Base-by-base conservation (phyloP, 2,113 vertebrate species). In the Raja brachyura region DNA sequence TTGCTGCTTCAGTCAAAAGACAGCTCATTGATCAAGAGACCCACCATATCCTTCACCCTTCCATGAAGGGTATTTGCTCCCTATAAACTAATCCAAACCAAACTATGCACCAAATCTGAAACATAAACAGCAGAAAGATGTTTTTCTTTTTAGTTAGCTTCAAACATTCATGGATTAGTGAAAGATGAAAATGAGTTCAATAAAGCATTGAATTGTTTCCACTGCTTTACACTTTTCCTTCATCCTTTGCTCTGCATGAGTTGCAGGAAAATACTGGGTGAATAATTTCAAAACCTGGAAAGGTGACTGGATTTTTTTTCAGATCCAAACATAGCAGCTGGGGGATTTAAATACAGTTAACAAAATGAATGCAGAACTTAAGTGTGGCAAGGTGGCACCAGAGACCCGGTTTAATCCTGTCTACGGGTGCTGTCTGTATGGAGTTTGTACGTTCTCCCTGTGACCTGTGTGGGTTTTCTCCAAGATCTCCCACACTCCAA, bases 1-100 rank as follows among this genome's bases (percentile, higher is more conserved):
- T 83, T 93, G 75, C 77, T 93, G 39, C 93, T 93, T 94, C 86
- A 93, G 5, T 68, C 93, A 88, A 93, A 93, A 93, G 73, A 22
- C 39, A 94, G 14, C 2, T 77, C 81, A 90, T 75, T 86, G 88
- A 93, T 94, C 93, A 94, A 94, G 93, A 68, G 20, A 16, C 70
- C 22, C 0, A 93, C 79, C 93, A 90, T 48, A 93, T 94, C 94
- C 48, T 93, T 93, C 93, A 92, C 31, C 20, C 93, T 92, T 48
- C 78, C 73, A 83, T 76, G 28, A 93, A 94, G 31, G 70, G 5
- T 28, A 93, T 10, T 93, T 94, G 93, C 75, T 54, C 78, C 22
- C 20, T 93, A 92, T 93, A 59, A 78, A 94, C 11, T 10, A 94
- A 93, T 81, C 66, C 31, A 90, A 90, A 75, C 59, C 54, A 93